Base-by-base conservation (phyloP, 2,113 vertebrate genomes). In the Gallinago media region DNA sequence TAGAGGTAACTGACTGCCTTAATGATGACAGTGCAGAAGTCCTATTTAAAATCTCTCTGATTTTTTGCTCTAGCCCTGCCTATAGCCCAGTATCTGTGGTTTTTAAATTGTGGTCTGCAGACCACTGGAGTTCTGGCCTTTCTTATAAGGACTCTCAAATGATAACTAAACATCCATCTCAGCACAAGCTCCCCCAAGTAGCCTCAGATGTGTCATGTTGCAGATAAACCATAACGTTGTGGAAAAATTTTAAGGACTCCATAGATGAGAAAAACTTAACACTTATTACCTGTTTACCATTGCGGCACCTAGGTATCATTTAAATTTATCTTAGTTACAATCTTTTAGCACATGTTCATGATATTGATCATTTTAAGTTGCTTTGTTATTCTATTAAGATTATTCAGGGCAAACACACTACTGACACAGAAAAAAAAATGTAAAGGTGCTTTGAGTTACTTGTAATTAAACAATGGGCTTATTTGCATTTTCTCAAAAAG, bases 51-150 rank as follows among this genome's bases (percentile, higher is more conserved):
- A 36, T 12, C n/a, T 4, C 21, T 5, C 7, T 36, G 13, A 31
- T 18, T 55, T 88, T 50, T 80, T 80, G 20, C 12, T n/a, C 36
- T 67, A 16, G 13, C 46, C 47, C n/a, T 50, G n/a, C 15, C n/a
- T 20, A 19, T 5, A 65, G 12, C 8, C n/a, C 17, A 25, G 2
- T 47, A 12, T 8, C 26, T 1, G 1, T 21, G 3, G 5, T 34
- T 89, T 80, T 84, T 29, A 70, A 54, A 54, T 2, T 49, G 31
- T 17, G 10, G 20, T 26, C 44, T 36, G 6, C 3, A 16, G 34
- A 34, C 9, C 25, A 11, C 26, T 14, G 11, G 32, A 55, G 16
- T 36, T 15, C 3, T 58, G 47, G 9, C 3, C 25, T 61, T 79
- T 68, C 44, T 62, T 22, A 14, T 15, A 68, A 73, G 6, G 27